Evolutionary conservation across 2,888 invertebrate genomes (phyloP).

Genomic region (Tinea trinotella): DNA sequence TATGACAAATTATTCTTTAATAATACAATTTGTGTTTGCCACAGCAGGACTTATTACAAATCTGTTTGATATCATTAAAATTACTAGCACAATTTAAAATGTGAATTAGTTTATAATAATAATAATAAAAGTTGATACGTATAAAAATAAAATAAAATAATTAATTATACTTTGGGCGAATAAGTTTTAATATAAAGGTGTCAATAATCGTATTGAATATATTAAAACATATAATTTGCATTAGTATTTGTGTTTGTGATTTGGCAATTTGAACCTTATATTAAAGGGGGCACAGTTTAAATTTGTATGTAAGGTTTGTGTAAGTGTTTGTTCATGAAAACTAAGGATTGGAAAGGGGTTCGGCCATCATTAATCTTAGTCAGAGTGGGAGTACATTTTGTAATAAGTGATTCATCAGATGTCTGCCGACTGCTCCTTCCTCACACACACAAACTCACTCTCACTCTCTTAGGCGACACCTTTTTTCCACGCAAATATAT

Average conservation of each 20-base stretch:
- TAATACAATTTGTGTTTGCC: no score
- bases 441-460: no score
- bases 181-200: no score
- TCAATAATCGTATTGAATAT: no score
- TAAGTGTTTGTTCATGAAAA: neutral
- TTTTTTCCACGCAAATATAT: neutral
- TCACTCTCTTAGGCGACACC: neutral
- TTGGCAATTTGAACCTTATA: neutral
- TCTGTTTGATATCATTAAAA: no score
- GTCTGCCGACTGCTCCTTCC: neutral
- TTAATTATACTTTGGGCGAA: no score
- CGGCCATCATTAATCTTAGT: neutral
- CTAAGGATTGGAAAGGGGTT: neutral
- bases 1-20: no score
- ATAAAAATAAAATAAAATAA: no score
- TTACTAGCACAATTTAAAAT: no score
- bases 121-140: no score
- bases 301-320: neutral
- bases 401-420: constrained; percentile 12
- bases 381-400: constrained; percentile 9
- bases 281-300: neutral
- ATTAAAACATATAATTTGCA: neutral
- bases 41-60: no score
- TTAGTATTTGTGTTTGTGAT: neutral
- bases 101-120: no score